A percentile compares a stretch with the other conserved stretches of the same genome.
Evolutionary conservation across 1,140 invertebrate species (phyloP).

Genomic region (Lasioglossum baleicum): DNA sequence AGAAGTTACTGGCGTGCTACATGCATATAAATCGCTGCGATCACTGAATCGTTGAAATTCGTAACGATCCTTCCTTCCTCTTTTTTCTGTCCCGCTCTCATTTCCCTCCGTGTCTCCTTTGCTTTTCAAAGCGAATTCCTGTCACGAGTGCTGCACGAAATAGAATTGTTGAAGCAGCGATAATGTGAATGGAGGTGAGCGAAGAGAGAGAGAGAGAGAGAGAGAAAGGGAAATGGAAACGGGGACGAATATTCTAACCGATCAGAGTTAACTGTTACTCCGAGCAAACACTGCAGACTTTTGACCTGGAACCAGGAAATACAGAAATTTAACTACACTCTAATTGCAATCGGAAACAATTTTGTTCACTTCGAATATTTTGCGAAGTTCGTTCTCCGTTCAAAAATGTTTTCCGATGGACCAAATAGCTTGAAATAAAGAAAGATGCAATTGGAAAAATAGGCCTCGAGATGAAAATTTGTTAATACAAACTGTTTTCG

Average conservation of each 20-base stretch:
- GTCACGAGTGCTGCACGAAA: slow-evolving; percentile 33
- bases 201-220: neutral
- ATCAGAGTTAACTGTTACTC: neutral
- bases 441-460: no score
- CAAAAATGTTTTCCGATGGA: no score
- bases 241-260: neutral
- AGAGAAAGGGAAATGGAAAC: neutral
- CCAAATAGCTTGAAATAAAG: no score
- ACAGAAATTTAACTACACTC: neutral
- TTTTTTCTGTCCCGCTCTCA: neutral
- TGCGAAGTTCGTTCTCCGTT: no score
- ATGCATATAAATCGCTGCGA: slow-evolving; percentile 44
- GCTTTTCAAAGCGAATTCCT: slow-evolving; percentile 27
- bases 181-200: slow-evolving; percentile 9
- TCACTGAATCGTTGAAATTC: slow-evolving; percentile 41
- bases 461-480: no score
- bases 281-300: neutral
- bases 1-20: slow-evolving; percentile 23
- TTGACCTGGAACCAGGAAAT: neutral
- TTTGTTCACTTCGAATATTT: neutral
- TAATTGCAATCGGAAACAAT: neutral
- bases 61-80: slow-evolving; percentile 32
- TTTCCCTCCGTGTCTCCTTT: slow-evolving; percentile 15
- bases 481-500: no score
- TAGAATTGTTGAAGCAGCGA: slow-evolving; percentile 31